phyloP scores from a whole-genome alignment of 1,140 invertebrate genomes.

The Bombus ignitus region DNA sequence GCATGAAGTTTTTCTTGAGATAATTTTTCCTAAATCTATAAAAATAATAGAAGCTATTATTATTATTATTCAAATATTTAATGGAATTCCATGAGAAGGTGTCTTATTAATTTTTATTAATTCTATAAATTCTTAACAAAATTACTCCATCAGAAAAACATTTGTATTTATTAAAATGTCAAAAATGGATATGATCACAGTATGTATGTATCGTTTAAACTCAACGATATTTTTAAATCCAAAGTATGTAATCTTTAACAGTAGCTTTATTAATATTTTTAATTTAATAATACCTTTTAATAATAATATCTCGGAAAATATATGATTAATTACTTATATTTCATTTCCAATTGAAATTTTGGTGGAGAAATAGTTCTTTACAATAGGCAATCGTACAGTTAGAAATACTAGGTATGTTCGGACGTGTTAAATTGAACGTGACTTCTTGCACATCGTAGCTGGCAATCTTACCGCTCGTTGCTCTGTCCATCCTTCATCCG shows the following conservation, averaged over 20 bases:
- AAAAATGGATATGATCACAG: background rate
- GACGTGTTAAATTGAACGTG: background rate
- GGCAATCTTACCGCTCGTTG: background rate
- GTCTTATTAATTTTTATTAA: background rate
- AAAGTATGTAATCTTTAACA: background rate
- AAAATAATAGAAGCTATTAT: too few species aligned
- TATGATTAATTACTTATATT: background rate
- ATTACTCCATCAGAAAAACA: too few species aligned
- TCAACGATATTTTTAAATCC: too few species aligned
- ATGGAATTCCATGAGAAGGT: background rate
- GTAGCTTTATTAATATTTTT: background rate
- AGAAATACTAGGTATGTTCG: background rate
- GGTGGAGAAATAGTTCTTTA: background rate
- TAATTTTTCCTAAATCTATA: too few species aligned
- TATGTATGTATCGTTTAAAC: background rate
- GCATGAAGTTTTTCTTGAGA: too few species aligned
- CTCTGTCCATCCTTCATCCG: slow-evolving; percentile 18
- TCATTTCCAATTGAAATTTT: background rate
- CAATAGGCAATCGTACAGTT: background rate
- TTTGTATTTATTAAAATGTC: background rate
- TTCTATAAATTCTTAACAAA: background rate
- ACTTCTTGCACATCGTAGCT: background rate
- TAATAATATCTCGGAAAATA: too few species aligned
- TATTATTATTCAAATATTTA: too few species aligned
- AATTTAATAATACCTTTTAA: too few species aligned